Conservation (phyloP, 2,888 invertebrate genomes). For the Lacanobia wlatinum region DNA sequence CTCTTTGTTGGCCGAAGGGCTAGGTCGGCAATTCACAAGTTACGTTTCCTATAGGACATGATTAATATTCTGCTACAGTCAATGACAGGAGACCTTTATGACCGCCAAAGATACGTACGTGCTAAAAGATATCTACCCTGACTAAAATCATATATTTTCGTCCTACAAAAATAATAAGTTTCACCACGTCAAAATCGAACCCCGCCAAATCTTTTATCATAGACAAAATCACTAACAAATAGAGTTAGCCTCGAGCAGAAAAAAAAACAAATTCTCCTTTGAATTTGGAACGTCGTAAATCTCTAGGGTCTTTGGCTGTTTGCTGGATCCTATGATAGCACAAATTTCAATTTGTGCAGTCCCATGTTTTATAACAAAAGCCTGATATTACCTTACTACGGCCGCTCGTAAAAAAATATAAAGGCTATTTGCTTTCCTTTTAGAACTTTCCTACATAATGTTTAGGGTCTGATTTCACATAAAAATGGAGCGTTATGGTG, state of each 20-base stretch:
- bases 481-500: slow-evolving; percentile 45
- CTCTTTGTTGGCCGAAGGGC: slow-evolving; percentile 47
- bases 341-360: slow-evolving; percentile 68
- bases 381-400: slow-evolving; percentile 60
- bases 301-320: slow-evolving; percentile 53
- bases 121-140: neutral
- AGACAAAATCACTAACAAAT: slow-evolving; percentile 55
- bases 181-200: neutral
- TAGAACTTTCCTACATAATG: slow-evolving; percentile 52
- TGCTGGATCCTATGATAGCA: slow-evolving; percentile 59
- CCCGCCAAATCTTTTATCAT: slow-evolving; percentile 24
- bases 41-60: neutral
- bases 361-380: slow-evolving; percentile 67
- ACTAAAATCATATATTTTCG: neutral
- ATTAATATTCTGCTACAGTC: slow-evolving; percentile 17
- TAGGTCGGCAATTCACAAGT: slow-evolving; percentile 20
- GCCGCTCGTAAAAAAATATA: slow-evolving; percentile 64
- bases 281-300: slow-evolving; percentile 63
- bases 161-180: neutral
- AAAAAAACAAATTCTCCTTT: slow-evolving; percentile 49
- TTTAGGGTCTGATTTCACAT: slow-evolving; percentile 55
- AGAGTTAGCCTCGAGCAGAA: slow-evolving; percentile 28
- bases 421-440: slow-evolving; percentile 49
- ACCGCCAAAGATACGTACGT: neutral
- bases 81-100: neutral